Evolutionary conservation across 2,888 invertebrate genomes (phyloP).

Genomic region (Byasa hedistus): DNA sequence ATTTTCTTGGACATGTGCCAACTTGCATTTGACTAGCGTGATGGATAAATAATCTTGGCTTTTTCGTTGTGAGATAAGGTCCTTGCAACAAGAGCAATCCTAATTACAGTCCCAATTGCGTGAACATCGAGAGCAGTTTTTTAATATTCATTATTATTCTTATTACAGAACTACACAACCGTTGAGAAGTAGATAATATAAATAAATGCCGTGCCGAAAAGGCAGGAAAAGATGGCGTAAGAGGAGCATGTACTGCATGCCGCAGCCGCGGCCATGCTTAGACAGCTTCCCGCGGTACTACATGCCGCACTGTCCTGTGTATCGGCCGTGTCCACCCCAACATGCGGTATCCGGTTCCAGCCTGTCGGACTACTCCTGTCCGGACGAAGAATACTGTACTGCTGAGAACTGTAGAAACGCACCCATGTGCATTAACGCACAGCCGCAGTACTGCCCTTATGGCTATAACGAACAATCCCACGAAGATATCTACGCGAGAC

Average conservation of each 20-base stretch:
- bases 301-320: constrained; percentile 17
- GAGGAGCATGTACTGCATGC: constrained; percentile 20
- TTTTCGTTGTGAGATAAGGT: too few species aligned
- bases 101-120: too few species aligned
- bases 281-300: constrained; percentile 31
- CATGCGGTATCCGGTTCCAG: constrained; percentile 10
- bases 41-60: too few species aligned
- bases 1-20: too few species aligned
- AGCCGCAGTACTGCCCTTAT: constrained; percentile 7
- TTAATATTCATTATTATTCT: too few species aligned
- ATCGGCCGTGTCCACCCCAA: constrained; percentile 11
- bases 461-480: not conserved
- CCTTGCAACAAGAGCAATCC: too few species aligned
- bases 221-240: constrained; percentile 11
- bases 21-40: too few species aligned
- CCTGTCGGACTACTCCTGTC: constrained; percentile 17
- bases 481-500: not conserved
- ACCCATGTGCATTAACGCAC: constrained; percentile 12
- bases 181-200: not conserved
- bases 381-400: constrained; percentile 30
- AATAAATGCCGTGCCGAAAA: constrained; percentile 15
- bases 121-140: too few species aligned
- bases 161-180: not conserved
- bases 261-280: constrained; percentile 33
- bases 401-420: constrained; percentile 27